Evolutionary conservation across 2,797 vertebrate genomes (phyloP), one percentile per base, ranked within the genome.

Genomic region (Lagodon rhomboides): DNA sequence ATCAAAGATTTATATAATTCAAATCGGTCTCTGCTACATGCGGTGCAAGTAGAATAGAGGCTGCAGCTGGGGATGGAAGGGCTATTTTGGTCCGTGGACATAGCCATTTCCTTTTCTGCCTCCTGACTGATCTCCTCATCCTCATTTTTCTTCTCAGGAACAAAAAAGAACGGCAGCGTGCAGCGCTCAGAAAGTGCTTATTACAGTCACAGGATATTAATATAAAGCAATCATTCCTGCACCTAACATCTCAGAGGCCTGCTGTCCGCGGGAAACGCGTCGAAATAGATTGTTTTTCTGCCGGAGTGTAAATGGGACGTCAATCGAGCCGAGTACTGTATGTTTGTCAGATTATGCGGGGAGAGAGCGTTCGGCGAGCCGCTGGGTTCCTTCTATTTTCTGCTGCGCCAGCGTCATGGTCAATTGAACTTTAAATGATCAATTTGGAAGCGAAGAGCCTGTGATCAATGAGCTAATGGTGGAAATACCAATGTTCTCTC

Each of bases 341-440:
- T 55, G 78, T 76, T 80, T 75, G 77, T 75, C 47, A 71, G 66
- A 83, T 84, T 82, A 76, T 44, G 54, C 50, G 68, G 58, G 13
- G 70, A 74, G 69, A 75, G 78, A 47, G 43, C 34, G n/a, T 75
- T 75, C 58, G 54, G 54, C 64, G 0, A 58, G 54, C 68, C 46
- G 43, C 68, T 73, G 73, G 54, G 69, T 69, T 79, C 68, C 64
- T 58, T 81, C 82, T 87, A 60, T 84, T 92, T 88, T 88, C 66
- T 84, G 80, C 88, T 58, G 84, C 1, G 49, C 62, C 47, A 13
- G 69, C 87, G 77, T 87, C 88, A 83, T n/a, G 77, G 67, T 79
- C 88, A 87, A 81, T 87, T 91, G 83, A 89, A 85, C 83, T 89
- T 88, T 90, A 86, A 90, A 86, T 85, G 85, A 93, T 92, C 90